Conservation (phyloP, 2,888 invertebrate species). For the Meta bourneti region DNA sequence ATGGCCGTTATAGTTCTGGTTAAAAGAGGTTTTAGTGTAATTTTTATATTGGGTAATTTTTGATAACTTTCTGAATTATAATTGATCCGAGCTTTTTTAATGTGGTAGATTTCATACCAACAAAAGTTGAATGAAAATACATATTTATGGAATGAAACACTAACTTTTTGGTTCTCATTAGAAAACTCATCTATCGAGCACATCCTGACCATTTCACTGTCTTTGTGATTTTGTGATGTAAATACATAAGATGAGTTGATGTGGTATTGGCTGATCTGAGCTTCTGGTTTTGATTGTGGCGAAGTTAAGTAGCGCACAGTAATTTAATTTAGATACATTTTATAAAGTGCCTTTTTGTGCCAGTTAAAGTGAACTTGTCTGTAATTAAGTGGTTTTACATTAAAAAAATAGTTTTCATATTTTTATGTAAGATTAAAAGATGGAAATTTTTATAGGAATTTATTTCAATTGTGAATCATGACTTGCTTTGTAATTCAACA, state of each 20-base stretch:
- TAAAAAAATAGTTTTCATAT: conserved; percentile 45
- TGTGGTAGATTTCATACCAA: neutral
- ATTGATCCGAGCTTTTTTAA: conserved; percentile 20
- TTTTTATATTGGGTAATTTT: neutral
- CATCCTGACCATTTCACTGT: conserved; percentile 31
- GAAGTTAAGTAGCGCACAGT: conserved; percentile 65
- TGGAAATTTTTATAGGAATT: conserved; percentile 21
- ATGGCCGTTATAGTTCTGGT: neutral
- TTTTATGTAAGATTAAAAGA: conserved; percentile 29
- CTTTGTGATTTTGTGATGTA: conserved; percentile 53
- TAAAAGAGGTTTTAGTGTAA: neutral
- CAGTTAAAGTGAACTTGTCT: conserved; percentile 48
- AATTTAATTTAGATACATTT: conserved; percentile 61
- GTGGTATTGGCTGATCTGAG: conserved; percentile 40
- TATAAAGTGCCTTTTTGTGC: conserved; percentile 70
- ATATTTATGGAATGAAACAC: neutral
- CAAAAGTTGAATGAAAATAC: neutral
- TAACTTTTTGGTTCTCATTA: conserved; percentile 16
- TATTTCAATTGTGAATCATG: neutral
- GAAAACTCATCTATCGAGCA: conserved; percentile 38
- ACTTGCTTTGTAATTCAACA: neutral
- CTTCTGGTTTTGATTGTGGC: conserved; percentile 50
- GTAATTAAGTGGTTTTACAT: conserved; percentile 46
- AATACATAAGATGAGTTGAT: conserved; percentile 26
- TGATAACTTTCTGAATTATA: neutral